A percentile compares a stretch with the other conserved stretches of the same genome.
Conservation (phyloP, 1,140 invertebrate genomes). For the Drosophila lowei region DNA sequence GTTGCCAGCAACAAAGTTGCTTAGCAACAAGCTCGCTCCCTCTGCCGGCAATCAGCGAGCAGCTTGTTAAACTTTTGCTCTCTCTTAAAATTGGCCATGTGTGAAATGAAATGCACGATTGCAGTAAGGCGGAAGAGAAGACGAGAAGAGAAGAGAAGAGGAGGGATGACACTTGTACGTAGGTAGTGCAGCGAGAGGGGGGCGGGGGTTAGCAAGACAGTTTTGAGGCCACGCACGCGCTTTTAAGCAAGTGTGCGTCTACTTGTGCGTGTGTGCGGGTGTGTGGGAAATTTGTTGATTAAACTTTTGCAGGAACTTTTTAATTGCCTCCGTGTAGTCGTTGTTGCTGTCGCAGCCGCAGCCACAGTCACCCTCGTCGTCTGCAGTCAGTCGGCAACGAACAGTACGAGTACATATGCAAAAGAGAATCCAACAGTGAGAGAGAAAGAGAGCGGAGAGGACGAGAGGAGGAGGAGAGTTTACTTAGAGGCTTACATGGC, state of each 20-base stretch:
- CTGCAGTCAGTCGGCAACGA: too few relatives aligned
- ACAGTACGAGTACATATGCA: conserved; percentile 21
- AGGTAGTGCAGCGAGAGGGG: too few relatives aligned
- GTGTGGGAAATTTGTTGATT: conserved; percentile 78
- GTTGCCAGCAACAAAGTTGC: conserved; percentile 40
- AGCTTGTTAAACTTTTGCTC: conserved; percentile 48
- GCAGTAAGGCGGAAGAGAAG: not conserved
- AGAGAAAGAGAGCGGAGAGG: not conserved
- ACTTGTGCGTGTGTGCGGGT: conserved; percentile 8
- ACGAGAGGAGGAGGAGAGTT: conserved; percentile 10
- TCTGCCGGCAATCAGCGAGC: conserved; percentile 7
- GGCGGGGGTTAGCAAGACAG: conserved; percentile 7
- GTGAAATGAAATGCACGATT: conserved; percentile 70
- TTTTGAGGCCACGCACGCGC: conserved; percentile 61
- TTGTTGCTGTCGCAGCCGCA: conserved; percentile 44
- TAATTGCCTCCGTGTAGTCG: conserved; percentile 68
- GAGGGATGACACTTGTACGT: conserved; percentile 22
- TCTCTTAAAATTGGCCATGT: conserved; percentile 55
- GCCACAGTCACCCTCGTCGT: too few relatives aligned
- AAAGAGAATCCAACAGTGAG: not conserved
- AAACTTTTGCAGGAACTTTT: conserved; percentile 74
- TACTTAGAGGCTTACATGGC: conserved; percentile 20
- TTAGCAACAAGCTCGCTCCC: conserved; percentile 10
- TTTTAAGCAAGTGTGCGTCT: conserved; percentile 32
- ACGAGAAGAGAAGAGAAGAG: conserved; percentile 19